These are phyloP conservation scores for Phortica magna DNA, from an alignment of 2,888 invertebrate species.

Conservation along the genomic window DNA sequence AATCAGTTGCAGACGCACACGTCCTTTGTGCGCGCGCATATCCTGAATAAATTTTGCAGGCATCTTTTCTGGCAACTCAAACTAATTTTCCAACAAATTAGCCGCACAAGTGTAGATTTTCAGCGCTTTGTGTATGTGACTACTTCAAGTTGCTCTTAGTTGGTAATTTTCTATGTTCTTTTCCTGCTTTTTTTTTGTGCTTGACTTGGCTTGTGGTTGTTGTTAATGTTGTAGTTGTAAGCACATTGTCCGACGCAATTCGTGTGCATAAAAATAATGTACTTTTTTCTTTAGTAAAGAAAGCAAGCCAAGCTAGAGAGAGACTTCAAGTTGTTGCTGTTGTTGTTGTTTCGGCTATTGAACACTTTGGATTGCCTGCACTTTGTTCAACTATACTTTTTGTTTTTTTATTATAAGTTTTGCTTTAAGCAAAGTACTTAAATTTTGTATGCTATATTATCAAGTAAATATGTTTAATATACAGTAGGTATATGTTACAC, in stretches of 20 bases:
- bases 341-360: slow-evolving; percentile 57
- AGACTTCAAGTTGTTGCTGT: slow-evolving; percentile 46
- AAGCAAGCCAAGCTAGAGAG: neutral
- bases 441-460: too few species aligned
- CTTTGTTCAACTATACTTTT: slow-evolving; percentile 55
- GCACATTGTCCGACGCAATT: slow-evolving; percentile 63
- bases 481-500: too few species aligned
- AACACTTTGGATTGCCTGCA: slow-evolving; percentile 50
- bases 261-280: slow-evolving; percentile 61
- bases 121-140: slow-evolving; percentile 34
- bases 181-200: slow-evolving; percentile 44
- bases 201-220: slow-evolving; percentile 4
- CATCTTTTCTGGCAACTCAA: slow-evolving; percentile 57
- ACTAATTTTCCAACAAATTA: slow-evolving; percentile 70
- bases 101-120: slow-evolving; percentile 57
- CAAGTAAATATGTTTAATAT: too few species aligned
- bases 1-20: slow-evolving; percentile 15
- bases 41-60: neutral
- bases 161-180: slow-evolving; percentile 52
- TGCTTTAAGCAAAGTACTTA: neutral
- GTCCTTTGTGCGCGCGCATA: neutral
- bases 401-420: slow-evolving; percentile 53
- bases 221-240: slow-evolving; percentile 27
- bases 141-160: slow-evolving; percentile 3
- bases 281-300: neutral